Evolutionary conservation across 2,888 invertebrate species (phyloP).

Genomic region (Scelioninae gen. 1): DNA sequence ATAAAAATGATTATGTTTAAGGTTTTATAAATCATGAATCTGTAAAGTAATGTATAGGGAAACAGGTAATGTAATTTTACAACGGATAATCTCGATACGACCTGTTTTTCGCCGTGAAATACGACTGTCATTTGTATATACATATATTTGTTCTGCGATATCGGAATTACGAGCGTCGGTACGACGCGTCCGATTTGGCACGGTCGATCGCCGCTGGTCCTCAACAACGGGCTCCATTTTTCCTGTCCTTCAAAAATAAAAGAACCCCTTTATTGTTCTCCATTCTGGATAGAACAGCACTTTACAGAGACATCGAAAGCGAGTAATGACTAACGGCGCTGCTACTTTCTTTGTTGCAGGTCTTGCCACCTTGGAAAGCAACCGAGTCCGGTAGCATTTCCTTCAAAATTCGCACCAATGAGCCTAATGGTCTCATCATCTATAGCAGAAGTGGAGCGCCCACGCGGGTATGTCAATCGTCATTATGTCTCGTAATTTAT

Average conservation of each 20-base stretch:
- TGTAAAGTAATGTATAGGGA: slow-evolving; percentile 1
- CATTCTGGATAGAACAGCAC: slow-evolving; percentile 63
- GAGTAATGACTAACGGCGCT: slow-evolving; percentile 57
- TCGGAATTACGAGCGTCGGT: slow-evolving; percentile 59
- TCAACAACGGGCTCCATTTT: slow-evolving; percentile 63
- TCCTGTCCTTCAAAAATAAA: slow-evolving; percentile 64
- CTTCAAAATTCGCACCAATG: slow-evolving; percentile 97
- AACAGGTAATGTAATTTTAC: slow-evolving; percentile 44
- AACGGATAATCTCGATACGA: slow-evolving; percentile 55
- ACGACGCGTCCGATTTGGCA: slow-evolving; percentile 67
- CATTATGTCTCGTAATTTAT: too few relatives aligned
- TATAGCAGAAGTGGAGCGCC: slow-evolving; percentile 91
- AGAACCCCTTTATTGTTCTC: slow-evolving; percentile 67
- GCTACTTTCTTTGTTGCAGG: slow-evolving; percentile 86
- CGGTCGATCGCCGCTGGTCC: slow-evolving; percentile 65
- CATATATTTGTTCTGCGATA: slow-evolving; percentile 65
- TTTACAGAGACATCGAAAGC: slow-evolving; percentile 46
- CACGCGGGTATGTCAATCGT: slow-evolving; percentile 77
- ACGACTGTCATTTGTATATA: slow-evolving; percentile 60
- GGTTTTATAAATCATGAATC: slow-evolving; percentile 22
- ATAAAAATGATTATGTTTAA: too few relatives aligned
- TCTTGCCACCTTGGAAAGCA: slow-evolving; percentile 96
- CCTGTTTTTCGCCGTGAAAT: slow-evolving; percentile 45
- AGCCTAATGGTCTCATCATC: slow-evolving; percentile 96
- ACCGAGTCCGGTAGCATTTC: slow-evolving; percentile 95